A percentile compares a stretch with the other conserved stretches of the same genome.
phyloP scores from a whole-genome alignment of 2,113 vertebrate species.

The Ictalurus punctatus region DNA sequence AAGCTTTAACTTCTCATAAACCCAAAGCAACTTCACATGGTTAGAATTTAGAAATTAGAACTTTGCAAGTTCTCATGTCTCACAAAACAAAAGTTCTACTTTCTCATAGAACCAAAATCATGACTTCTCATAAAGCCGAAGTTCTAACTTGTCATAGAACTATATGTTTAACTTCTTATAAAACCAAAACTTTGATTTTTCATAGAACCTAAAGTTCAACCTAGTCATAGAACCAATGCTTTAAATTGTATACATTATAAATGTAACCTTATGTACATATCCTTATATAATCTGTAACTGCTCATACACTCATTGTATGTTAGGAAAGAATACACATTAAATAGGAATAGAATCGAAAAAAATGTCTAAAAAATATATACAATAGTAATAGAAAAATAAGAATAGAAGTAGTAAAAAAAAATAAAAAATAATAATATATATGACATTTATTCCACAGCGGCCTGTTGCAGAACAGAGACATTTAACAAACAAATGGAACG shows the following conservation, averaged over 20 bases:
- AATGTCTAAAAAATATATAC: too few species aligned
- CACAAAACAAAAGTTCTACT: background rate
- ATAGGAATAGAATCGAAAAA: too few species aligned
- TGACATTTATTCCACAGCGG: conserved; percentile 72
- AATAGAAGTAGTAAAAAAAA: too few species aligned
- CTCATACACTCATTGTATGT: background rate
- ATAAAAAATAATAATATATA: background rate
- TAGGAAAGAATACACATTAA: too few species aligned
- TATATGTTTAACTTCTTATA: background rate
- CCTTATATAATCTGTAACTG: background rate
- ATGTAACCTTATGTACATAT: background rate
- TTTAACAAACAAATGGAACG: conserved; percentile 94
- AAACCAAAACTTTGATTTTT: background rate
- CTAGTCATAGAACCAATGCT: background rate
- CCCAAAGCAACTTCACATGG: background rate
- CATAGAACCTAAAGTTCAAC: background rate
- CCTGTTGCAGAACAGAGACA: conserved; percentile 88
- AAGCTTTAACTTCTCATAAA: background rate
- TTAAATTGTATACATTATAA: background rate
- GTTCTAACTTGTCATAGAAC: background rate
- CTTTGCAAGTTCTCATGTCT: background rate
- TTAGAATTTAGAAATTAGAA: too few species aligned
- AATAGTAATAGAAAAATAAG: too few species aligned
- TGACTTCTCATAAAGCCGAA: background rate
- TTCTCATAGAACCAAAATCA: background rate